Evolutionary conservation across 2,888 invertebrate species (phyloP), one percentile per base, ranked within the genome.

Genomic region (Laspeyria flexula): DNA sequence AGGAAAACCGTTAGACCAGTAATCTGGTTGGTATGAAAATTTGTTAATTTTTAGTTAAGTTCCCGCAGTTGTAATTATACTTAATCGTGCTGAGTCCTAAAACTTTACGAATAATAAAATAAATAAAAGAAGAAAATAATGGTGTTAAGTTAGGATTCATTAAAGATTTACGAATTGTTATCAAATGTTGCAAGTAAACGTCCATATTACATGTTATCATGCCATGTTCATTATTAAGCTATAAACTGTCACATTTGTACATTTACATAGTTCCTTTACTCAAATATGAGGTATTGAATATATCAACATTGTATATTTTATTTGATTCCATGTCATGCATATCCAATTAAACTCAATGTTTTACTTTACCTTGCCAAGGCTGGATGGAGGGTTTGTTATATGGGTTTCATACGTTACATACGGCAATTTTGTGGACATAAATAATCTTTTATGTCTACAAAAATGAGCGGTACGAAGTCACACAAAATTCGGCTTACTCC

Each of bases 301-400:
- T 33, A 33, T 15, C 15, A 7, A 33, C 15, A 33, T 21, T 37
- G 12, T 37, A 37, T 37, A 21, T 37, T 37, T 18, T 37, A 23
- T 21, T 37, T 25, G 27, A 43, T 35, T 35, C 18, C 43, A n/a
- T 25, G 42, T 35, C 43, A 43, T 43, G 18, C 27, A 35, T 35
- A 27, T 43, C 27, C 27, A 27, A 35, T 35, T 35, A 35, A 43
- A 35, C 15, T 43, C 35, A 15, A 35, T 27, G 25, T 15, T 34
- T 41, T 16, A 43, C 34, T 18, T 30, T 21, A 23, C 16, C 35
- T n/a, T 34, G 18, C n/a, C 3, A 34, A 34, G 30, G 41, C 11
- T 34, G 34, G 34, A 16, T 13, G 34, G 33, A 13, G 12, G 13
- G 16, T 34, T 10, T 3, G 3, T 34, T 9, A 16, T 16, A 34